Conservation (phyloP, 2,888 invertebrate species). For the Cryptus viduatorius region DNA sequence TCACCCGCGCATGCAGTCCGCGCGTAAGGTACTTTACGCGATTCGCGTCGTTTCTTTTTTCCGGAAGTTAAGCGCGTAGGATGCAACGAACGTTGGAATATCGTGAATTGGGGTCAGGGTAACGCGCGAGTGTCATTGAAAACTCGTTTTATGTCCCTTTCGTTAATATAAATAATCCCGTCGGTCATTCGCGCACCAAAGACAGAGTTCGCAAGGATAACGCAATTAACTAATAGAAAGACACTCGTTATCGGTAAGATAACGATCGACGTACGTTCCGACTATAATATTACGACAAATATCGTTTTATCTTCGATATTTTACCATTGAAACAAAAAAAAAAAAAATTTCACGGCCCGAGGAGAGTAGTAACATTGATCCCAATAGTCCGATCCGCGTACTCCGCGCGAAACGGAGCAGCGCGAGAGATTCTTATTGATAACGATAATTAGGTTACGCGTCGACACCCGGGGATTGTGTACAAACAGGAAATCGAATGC, state of each 20-base stretch:
- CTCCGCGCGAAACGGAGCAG: too few species aligned
- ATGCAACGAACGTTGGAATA: constrained; percentile 32
- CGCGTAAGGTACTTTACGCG: constrained; percentile 39
- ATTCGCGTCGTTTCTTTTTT: constrained; percentile 28
- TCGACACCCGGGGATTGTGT: constrained; percentile 7
- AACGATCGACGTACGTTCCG: background rate
- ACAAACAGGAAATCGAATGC: constrained; percentile 40
- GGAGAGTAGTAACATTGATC: too few species aligned
- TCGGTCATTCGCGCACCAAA: background rate
- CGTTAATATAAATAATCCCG: background rate
- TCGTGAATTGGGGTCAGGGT: constrained; percentile 60
- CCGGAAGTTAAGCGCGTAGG: constrained; percentile 50
- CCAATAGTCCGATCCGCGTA: too few species aligned
- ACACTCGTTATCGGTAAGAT: background rate
- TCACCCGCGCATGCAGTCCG: constrained; percentile 9
- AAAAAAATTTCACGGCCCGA: too few species aligned
- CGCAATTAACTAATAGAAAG: constrained; percentile 10
- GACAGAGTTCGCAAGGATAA: constrained; percentile 10
- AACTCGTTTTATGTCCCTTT: constrained; percentile 15
- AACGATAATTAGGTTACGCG: background rate
- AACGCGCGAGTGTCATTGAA: constrained; percentile 43
- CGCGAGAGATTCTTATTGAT: background rate
- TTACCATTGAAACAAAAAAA: too few species aligned
- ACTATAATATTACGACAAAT: background rate
- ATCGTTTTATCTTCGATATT: background rate